phyloP scores from a whole-genome alignment of 2,113 vertebrate genomes.

The Pleuronectes platessa region DNA sequence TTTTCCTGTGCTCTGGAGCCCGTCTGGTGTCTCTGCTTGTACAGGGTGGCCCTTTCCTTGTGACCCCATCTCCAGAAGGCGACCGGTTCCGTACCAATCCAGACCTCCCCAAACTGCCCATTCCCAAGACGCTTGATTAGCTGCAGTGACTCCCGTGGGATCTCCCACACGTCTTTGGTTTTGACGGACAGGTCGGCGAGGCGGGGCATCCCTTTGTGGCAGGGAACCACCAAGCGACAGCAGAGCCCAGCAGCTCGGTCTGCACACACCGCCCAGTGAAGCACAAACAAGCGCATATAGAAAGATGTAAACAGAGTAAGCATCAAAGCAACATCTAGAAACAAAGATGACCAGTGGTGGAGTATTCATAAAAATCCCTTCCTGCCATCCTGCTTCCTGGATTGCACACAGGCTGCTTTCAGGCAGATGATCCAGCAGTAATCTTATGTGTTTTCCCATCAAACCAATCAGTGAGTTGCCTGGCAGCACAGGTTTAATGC shows the following conservation, averaged over 20 bases:
- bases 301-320: conserved; percentile 37
- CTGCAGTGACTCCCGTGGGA: conserved; percentile 95
- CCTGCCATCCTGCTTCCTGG: background rate
- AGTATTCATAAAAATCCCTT: background rate
- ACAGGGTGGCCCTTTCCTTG: conserved; percentile 79
- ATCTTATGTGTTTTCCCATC: conserved; percentile 23
- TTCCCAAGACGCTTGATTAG: conserved; percentile 98
- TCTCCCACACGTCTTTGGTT: conserved; percentile 99
- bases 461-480: conserved; percentile 7
- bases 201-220: conserved; percentile 98
- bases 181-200: conserved; percentile 98
- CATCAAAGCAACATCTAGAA: conserved; percentile 3
- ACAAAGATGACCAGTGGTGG: background rate
- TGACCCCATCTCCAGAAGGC: conserved; percentile 66
- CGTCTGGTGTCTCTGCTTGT: conserved; percentile 40
- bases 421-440: conserved; percentile 16
- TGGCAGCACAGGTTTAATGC: background rate
- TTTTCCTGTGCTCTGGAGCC: conserved; percentile 15
- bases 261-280: conserved; percentile 72
- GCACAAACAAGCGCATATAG: conserved; percentile 33
- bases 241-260: conserved; percentile 98
- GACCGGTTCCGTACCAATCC: conserved; percentile 94
- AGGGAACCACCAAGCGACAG: conserved; percentile 96
- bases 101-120: conserved; percentile 99
- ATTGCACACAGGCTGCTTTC: background rate